Base-by-base conservation (phyloP, 2,888 invertebrate species). In the Agriopis marginaria region DNA sequence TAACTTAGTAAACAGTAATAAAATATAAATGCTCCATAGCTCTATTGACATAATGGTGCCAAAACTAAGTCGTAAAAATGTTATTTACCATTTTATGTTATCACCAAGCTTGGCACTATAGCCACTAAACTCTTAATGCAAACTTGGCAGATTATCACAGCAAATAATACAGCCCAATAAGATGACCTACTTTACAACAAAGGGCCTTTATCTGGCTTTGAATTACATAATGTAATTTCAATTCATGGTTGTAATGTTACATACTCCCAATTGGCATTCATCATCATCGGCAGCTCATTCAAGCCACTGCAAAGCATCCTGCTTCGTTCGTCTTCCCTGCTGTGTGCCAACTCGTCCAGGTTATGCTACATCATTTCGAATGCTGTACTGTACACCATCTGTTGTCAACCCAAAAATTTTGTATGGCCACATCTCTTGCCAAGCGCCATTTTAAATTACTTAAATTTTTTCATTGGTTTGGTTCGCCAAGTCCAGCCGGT, bases 141-240 rank as follows among this genome's bases (percentile, higher is more conserved):
- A 68, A 74, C 66, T 77, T 77, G 77, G 74, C 77, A 76, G 75
- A 74, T 77, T 74, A 75, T 74, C 71, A 72, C 69, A 70, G 47
- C 66, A 75, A 72, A 75, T 74, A 74, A 63, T 67, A 47, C 42
- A 65, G 67, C 68, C 51, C 63, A 74, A 67, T 69, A 72, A 75
- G 73, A 70, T 71, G 77, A 76, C 77, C 77, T 76, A 77, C 70
- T 76, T 76, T 61, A 67, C 58, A 69, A 72, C 73, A 72, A 73
- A 72, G 67, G 91, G 79, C 85, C 59, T 66, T 70, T 66, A 66
- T 63, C 63, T 54, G 63, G 0, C 54, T 11, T 44, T 32, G 10
- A 42, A 47, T 49, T 49, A 56, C 53, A 68, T 61, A 14, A 45
- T 51, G 62, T 54, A 9, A 61, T 64, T 61, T 56, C 42, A 63